Evolutionary conservation across 2,797 vertebrate genomes (phyloP), one percentile per base, ranked within the genome.

Genomic region (Lepus townsendii): DNA sequence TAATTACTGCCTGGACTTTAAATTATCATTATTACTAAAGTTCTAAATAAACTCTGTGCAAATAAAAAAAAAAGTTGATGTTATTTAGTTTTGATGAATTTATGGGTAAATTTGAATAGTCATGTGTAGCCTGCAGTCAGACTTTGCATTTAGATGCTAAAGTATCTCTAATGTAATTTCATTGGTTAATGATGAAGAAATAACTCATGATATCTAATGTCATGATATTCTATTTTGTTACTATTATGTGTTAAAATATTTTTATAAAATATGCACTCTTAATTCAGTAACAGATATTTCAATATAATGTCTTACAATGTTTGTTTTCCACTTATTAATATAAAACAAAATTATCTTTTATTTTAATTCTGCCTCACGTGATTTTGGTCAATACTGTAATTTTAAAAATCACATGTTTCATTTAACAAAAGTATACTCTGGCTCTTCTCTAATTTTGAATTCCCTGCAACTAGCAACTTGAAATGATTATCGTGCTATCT

Each of bases 401-500:
- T 68, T 47, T 83, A 87, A 38, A 10, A 88, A 92, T 78, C 30
- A 62, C 54, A 83, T 22, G 2, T 69, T 94, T 62, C 47, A 76
- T 78, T 68, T 42, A 80, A 57, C 5, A 50, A 65, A 35, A 78
- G 0, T 78, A 65, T 75, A 63, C 7, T 6, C 12, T 9, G 42
- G 16, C 4, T 78, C 27, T 65, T 78, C 27, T 65, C 60, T 47
- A 90, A 71, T 90, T 91, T 88, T 76, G 5, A 66, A 83, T 93
- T 79, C 72, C 1, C 1, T 76, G 8, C n/a, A 72, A 16, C 93
- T 73, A 94, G 24, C 65, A 52, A 57, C 22, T 92, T 71, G 27
- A 50, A 83, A 35, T 68, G 24, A 75, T 19, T 76, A 35, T 83
- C 20, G 60, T 4, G 47, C 19, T 35, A 4, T 54, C n/a, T 89